Percentiles rank a stretch among this genome's conserved stretches.
Conservation (phyloP, 2,888 invertebrate species). For the Patella caerulea region DNA sequence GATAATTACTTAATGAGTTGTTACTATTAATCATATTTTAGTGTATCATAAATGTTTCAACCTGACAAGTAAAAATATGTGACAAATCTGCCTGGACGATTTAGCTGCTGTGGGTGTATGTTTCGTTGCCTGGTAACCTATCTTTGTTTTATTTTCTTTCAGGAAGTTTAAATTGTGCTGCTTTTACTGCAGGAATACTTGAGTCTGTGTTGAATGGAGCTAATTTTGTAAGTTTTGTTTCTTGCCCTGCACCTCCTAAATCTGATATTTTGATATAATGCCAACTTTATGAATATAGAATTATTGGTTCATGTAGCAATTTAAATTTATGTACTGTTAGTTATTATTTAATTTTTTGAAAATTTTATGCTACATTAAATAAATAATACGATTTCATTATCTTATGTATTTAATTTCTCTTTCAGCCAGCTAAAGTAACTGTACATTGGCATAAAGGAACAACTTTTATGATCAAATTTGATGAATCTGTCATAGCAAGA, state of each 20-base stretch:
- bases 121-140: too few species aligned
- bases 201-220: constrained; percentile 94
- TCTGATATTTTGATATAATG: not conserved
- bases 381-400: not conserved
- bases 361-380: not conserved
- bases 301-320: not conserved
- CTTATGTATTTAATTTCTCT: constrained; percentile 51
- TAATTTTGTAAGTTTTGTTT: constrained; percentile 88
- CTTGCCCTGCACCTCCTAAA: too few species aligned
- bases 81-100: too few species aligned
- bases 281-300: not conserved
- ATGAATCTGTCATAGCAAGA: constrained; percentile 89
- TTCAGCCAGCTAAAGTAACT: constrained; percentile 96
- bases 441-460: constrained; percentile 99
- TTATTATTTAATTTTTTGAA: not conserved
- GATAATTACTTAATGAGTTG: too few species aligned
- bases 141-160: constrained; percentile 32
- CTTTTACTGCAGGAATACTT: constrained; percentile 98
- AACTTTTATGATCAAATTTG: constrained; percentile 98
- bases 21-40: too few species aligned
- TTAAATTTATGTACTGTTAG: not conserved
- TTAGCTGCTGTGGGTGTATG: too few species aligned
- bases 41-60: too few species aligned
- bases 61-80: too few species aligned
- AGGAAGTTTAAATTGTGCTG: constrained; percentile 94